Evolutionary conservation across 2,113 vertebrate species (phyloP).

Genomic region (Albula goreensis): DNA sequence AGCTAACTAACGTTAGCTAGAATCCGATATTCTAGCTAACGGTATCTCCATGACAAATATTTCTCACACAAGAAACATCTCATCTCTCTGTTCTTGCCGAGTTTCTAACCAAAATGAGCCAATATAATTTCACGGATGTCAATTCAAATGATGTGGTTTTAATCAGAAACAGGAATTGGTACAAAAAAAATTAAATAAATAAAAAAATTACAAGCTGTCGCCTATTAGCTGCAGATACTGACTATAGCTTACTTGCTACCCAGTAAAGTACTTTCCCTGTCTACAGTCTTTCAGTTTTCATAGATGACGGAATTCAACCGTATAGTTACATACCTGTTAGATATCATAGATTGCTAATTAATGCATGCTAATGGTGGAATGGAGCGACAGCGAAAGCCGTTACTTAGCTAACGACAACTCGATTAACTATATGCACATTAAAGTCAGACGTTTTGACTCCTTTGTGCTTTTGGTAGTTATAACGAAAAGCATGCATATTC

Average conservation of each 20-base stretch:
- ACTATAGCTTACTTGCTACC: neutral
- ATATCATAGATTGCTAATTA: neutral
- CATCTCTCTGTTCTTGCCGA: neutral
- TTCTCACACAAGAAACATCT: neutral
- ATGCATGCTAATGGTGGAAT: neutral
- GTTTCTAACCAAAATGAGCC: neutral
- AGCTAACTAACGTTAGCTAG: neutral
- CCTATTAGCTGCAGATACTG: neutral
- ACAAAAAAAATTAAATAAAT: neutral
- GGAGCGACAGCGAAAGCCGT: neutral
- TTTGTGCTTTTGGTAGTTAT: neutral
- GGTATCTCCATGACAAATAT: neutral
- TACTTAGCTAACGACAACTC: neutral
- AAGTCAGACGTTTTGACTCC: neutral
- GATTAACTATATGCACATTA: neutral
- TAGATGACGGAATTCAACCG: neutral
- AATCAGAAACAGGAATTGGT: neutral
- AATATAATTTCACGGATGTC: neutral
- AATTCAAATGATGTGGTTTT: neutral
- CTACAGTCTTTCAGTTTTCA: neutral
- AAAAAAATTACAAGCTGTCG: neutral
- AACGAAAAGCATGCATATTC: neutral
- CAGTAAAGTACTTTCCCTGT: neutral
- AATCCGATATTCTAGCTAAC: neutral
- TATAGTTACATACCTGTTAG: neutral